These are phyloP conservation scores for Leucania comma DNA, from an alignment of 2,888 invertebrate genomes.

Conservation along the genomic window DNA sequence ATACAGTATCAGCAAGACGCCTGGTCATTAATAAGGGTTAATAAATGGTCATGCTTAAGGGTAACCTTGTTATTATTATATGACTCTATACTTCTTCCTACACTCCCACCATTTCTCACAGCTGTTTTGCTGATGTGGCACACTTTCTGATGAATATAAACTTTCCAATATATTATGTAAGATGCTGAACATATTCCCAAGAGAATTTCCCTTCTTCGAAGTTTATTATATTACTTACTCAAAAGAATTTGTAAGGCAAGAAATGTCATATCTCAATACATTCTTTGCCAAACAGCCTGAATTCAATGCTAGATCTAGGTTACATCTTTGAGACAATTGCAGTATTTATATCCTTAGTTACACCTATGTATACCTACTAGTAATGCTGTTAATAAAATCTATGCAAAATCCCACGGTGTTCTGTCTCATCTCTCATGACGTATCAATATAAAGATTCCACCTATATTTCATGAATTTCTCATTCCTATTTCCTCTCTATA, in stretches of 20 bases:
- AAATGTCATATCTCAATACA: not conserved
- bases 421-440: not conserved
- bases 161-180: not conserved
- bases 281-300: not conserved
- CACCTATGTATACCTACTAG: no score
- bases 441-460: not conserved
- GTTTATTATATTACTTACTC: not conserved
- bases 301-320: no score
- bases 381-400: no score
- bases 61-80: no score
- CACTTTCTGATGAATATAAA: no score
- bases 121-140: no score
- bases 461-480: not conserved
- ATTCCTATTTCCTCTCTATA: not conserved
- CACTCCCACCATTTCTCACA: no score
- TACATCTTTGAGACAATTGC: not conserved
- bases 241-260: not conserved
- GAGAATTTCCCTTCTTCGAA: not conserved
- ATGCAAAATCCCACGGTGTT: not conserved
- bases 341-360: not conserved
- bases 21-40: not conserved
- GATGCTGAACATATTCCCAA: not conserved
- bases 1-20: not conserved
- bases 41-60: not conserved
- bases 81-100: no score